Conservation (phyloP, 2,888 invertebrate species). For the Harpalus rufipes region DNA sequence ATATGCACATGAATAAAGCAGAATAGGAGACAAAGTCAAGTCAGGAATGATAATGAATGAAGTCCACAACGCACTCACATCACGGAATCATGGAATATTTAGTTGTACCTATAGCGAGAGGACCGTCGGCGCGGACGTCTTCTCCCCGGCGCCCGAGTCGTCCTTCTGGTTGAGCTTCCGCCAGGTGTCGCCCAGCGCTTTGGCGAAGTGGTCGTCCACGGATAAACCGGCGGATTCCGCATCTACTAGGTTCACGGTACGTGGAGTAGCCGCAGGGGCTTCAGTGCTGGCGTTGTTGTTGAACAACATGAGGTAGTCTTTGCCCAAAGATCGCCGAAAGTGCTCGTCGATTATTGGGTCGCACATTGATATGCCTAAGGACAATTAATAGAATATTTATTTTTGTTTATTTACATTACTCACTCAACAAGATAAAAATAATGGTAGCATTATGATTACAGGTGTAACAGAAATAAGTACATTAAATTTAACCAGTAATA, state of each 20-base stretch:
- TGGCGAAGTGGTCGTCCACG: constrained; percentile 95
- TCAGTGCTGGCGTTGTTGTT: constrained; percentile 77
- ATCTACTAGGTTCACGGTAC: constrained; percentile 75
- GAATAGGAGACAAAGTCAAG: constrained; percentile 29
- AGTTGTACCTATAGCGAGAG: constrained; percentile 5
- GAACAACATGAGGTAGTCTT: constrained; percentile 86
- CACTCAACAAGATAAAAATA: too few relatives aligned
- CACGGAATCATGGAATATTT: constrained; percentile 9
- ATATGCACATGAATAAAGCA: constrained; percentile 62
- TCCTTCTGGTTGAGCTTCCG: constrained; percentile 84
- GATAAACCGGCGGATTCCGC: constrained; percentile 80
- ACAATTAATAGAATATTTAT: too few relatives aligned
- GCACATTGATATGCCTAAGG: constrained; percentile 86
- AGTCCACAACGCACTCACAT: constrained; percentile 9
- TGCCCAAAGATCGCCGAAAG: constrained; percentile 94
- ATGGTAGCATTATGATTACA: too few relatives aligned
- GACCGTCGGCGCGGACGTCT: constrained; percentile 70
- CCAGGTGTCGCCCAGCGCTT: constrained; percentile 93
- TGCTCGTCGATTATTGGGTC: constrained; percentile 97
- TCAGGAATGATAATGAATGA: constrained; percentile 54
- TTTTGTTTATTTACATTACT: too few relatives aligned
- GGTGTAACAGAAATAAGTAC: too few relatives aligned
- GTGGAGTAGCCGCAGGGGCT: constrained; percentile 69
- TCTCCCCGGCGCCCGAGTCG: constrained; percentile 73
- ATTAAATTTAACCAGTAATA: too few relatives aligned